Evolutionary conservation across 2,888 invertebrate species (phyloP).

Genomic region (Alcis repandata): DNA sequence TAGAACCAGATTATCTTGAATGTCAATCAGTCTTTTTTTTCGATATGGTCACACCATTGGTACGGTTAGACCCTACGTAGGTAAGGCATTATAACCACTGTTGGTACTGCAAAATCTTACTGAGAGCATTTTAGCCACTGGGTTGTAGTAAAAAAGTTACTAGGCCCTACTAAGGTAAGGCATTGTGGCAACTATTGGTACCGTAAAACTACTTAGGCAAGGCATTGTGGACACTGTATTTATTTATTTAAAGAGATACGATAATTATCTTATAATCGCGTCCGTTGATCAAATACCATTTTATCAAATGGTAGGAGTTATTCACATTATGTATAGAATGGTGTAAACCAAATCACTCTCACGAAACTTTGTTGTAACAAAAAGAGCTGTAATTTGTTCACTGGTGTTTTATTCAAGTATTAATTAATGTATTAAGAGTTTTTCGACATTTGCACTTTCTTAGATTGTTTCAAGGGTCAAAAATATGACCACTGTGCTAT

Average conservation of each 20-base stretch:
- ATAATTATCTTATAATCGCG: conserved; percentile 5
- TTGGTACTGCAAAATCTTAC: no score
- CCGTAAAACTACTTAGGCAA: no score
- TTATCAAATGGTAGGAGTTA: background rate
- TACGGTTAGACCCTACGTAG: no score
- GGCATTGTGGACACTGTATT: no score
- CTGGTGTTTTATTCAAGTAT: conserved; percentile 9
- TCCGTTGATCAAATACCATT: background rate
- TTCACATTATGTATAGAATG: background rate
- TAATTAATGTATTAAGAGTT: background rate
- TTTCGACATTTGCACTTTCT: background rate
- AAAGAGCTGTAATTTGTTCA: background rate
- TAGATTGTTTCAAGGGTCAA: background rate
- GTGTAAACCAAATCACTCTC: background rate
- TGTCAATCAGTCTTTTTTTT: no score
- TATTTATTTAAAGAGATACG: background rate
- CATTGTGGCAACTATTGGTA: no score
- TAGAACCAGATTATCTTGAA: no score
- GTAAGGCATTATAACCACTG: no score
- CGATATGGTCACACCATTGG: no score
- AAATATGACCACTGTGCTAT: background rate
- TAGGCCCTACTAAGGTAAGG: no score
- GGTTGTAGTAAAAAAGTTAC: no score
- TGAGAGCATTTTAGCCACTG: no score
- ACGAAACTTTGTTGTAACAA: background rate